These are phyloP conservation scores for Lepisosteus osseus DNA, from an alignment of 2,113 vertebrate species.

Conservation along the genomic window DNA sequence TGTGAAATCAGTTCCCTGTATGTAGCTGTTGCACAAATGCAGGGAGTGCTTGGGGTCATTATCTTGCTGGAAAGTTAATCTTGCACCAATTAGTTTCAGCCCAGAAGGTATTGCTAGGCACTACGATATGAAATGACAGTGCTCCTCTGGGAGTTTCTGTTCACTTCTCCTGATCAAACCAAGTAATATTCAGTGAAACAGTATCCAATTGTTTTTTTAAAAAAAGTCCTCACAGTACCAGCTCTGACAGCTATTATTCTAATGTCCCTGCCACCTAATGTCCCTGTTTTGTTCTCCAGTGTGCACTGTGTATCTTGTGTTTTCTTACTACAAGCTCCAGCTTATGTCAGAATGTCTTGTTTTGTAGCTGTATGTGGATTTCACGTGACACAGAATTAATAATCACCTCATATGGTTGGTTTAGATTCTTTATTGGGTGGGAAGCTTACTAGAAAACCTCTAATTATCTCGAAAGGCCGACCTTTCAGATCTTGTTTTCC, in stretches of 20 bases:
- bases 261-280: too few relatives aligned
- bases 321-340: too few relatives aligned
- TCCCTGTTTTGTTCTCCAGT: too few relatives aligned
- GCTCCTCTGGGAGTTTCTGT: constrained; percentile 46
- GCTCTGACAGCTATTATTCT: too few relatives aligned
- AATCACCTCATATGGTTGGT: not conserved
- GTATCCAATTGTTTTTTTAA: constrained; percentile 23
- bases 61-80: constrained; percentile 66
- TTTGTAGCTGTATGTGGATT: not conserved
- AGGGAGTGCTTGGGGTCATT: constrained; percentile 56
- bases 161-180: constrained; percentile 40
- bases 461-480: not conserved
- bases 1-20: constrained; percentile 37
- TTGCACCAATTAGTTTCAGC: constrained; percentile 68
- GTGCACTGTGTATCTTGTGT: too few relatives aligned
- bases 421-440: not conserved
- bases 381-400: too few relatives aligned
- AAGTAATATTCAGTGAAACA: constrained; percentile 41
- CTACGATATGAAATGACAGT: constrained; percentile 53
- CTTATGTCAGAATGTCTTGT: not conserved
- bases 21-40: constrained; percentile 52
- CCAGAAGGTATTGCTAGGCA: constrained; percentile 53
- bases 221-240: not conserved
- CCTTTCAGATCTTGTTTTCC: not conserved
- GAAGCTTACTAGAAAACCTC: not conserved